Conservation (phyloP, 2,888 invertebrate species). For the Eustalomyia histrio region DNA sequence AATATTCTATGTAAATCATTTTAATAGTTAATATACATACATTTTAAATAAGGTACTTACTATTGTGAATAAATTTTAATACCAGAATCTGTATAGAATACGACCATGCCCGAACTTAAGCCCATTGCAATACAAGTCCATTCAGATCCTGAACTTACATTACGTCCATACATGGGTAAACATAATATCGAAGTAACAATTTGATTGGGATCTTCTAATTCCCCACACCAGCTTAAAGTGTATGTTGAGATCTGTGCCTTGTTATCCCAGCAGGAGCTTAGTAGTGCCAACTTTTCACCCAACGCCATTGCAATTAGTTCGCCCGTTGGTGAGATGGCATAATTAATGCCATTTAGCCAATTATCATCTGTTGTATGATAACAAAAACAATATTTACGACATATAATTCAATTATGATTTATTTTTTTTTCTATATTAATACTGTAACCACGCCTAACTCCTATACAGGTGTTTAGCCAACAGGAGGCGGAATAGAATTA, state of each 20-base stretch:
- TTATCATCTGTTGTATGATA: conserved; percentile 79
- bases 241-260: conserved; percentile 80
- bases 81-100: conserved; percentile 94
- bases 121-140: conserved; percentile 96
- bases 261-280: conserved; percentile 84
- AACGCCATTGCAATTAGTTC: conserved; percentile 86
- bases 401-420: background rate
- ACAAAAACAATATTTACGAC: background rate
- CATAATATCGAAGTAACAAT: conserved; percentile 80
- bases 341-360: conserved; percentile 85
- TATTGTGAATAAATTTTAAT: conserved; percentile 90
- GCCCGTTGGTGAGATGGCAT: conserved; percentile 86
- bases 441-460: too few relatives aligned
- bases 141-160: conserved; percentile 84
- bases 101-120: conserved; percentile 89
- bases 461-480: too few relatives aligned
- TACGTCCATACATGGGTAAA: conserved; percentile 79
- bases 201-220: conserved; percentile 81
- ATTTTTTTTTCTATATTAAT: background rate
- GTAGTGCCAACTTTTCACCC: conserved; percentile 84
- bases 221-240: conserved; percentile 82
- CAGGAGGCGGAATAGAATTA: too few relatives aligned
- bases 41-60: conserved; percentile 59
- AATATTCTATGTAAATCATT: too few relatives aligned
- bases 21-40: too few relatives aligned